Evolutionary conservation across 2,797 vertebrate genomes (phyloP), one percentile per base, ranked within the genome.

Genomic region (Neosilurus hyrtlii): DNA sequence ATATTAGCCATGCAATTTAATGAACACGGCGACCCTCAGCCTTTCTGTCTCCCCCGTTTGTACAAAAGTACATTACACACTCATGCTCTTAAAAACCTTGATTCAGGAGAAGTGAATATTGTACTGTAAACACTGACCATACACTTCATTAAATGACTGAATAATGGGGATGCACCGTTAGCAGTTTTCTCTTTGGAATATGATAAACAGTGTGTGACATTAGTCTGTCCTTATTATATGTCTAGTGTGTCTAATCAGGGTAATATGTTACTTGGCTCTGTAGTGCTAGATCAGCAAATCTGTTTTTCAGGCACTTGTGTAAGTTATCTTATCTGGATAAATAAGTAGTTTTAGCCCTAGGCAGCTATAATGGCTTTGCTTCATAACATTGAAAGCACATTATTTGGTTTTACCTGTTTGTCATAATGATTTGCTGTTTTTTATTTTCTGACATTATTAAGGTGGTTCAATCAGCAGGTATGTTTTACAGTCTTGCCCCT

Each of bases 401-500:
- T 18, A 18, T 54, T 59, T 9, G n/a, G 35, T 43, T 59, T 24
- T 62, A 0, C 11, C 24, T 49, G 37, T 8, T 61, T 16, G 7
- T 11, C 16, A 15, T 77, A 20, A 5, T 11, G 75, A 26, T 77
- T 62, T 10, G 14, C 22, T 49, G 14, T 71, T 70, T 63, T 37
- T 37, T 30, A 30, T 30, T 14, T 68, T n/a, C 54, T 49, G 73
- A 84, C 82, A 9, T 84, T 84, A 51, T 82, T 57, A 72, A 52
- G 78, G 26, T 80, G 11, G 37, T 77, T 37, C 24, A 52, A 61
- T 30, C 72, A 83, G 81, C 81, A 86, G 74, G 81, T 89, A 81
- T 73, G 79, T 84, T 67, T 81, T 85, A 51, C 86, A 90, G 85
- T 86, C 82, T 26, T 81, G 86, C 89, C 83, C 80, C 88, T 86